Evolutionary conservation across 1,140 invertebrate species (phyloP), one percentile per base, ranked within the genome.

Genomic region (Scaptomyza montana): DNA sequence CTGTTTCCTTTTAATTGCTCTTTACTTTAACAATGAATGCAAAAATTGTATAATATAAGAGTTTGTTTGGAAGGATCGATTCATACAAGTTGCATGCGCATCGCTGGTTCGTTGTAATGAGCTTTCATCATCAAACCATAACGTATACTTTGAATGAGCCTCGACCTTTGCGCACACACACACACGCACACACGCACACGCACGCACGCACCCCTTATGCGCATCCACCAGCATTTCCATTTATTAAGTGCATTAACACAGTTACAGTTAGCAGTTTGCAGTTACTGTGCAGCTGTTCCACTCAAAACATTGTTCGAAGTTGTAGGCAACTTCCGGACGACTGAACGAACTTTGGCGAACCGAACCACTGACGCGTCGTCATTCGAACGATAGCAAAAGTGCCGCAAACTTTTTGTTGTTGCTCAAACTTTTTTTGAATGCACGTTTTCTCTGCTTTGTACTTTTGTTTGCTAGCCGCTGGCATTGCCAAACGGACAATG

Each of bases 281-380:
- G 64, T 59, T 67, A 55, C 41, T 30, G 36, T 57, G 12, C 46
- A 43, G 19, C 28, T 21, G 36, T 16, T 12, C 39, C 64, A 73
- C 63, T 60, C 46, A 45, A 61, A 53, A 53, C 65, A 47, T 30
- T 53, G 57, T 30, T 74, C 56, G 49, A 69, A 62, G 65, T 69
- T 74, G 71, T 74, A 57, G 62, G 64, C 57, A 68, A 74, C 71
- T 74, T 74, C 65, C 71, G 64, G 51, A 28, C 56, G 41, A 21
- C 36, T 65, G 54, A 59, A 39, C 66, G 60, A 46, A 56, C 67
- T 64, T 50, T 49, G 33, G 13, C 60, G 50, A 41, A 12, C 9
- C 9, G 3, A 25, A 25, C 50, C 67, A 70, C 43, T 36, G 41
- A 62, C 33, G 60, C 21, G 21, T 3, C 66, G 66, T 55, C 33